Conservation (phyloP, 1,140 invertebrate genomes). For the Hermatobates lingyangjiaoensis region DNA sequence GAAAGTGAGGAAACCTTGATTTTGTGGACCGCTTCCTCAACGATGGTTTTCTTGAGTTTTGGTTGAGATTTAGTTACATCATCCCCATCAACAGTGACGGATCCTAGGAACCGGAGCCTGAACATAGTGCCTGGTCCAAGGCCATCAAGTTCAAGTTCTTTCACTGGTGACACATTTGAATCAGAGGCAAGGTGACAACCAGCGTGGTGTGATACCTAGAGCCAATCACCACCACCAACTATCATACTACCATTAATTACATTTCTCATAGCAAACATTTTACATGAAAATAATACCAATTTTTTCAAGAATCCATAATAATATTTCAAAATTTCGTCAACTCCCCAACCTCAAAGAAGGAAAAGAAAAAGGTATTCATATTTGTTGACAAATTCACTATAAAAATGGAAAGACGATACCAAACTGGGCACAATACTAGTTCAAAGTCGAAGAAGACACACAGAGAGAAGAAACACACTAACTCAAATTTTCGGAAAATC, state of each 20-base stretch:
- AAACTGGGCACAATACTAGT: no score
- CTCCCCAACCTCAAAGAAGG: neutral
- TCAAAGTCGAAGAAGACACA: no score
- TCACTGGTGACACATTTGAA: constrained; percentile 24
- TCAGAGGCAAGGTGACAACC: constrained; percentile 25
- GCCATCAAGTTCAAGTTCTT: constrained; percentile 20
- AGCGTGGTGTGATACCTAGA: constrained; percentile 18
- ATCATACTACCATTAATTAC: constrained; percentile 3
- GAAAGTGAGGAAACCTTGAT: constrained; percentile 59
- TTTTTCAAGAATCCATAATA: no score
- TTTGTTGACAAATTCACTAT: no score
- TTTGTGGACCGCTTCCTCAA: constrained; percentile 89
- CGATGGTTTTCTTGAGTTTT: constrained; percentile 73
- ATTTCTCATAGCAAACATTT: neutral
- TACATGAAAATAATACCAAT: neutral
- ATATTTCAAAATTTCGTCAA: neutral
- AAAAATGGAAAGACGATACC: no score
- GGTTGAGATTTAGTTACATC: constrained; percentile 44
- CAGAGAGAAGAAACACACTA: no score
- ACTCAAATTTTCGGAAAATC: no score
- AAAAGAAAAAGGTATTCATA: neutral
- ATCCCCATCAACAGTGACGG: constrained; percentile 62
- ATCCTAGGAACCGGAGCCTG: constrained; percentile 61
- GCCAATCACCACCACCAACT: constrained; percentile 7
- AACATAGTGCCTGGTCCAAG: constrained; percentile 46